Conservation (phyloP, 2,888 invertebrate species). For the Melipona bicolor region DNA sequence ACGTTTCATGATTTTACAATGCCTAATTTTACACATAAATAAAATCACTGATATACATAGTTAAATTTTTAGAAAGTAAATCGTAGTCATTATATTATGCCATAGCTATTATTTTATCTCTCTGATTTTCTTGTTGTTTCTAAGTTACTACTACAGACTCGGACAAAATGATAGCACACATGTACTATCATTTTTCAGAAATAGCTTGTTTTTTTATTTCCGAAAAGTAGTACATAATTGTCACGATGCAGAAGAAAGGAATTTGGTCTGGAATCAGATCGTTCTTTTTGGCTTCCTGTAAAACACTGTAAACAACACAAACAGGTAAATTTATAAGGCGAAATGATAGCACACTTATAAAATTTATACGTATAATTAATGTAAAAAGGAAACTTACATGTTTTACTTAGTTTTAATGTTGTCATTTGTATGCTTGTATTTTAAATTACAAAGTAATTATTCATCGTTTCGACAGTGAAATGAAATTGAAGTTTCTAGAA, state of each 20-base stretch:
- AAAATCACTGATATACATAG: background rate
- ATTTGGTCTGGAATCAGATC: no score
- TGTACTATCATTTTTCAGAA: no score
- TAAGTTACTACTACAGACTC: background rate
- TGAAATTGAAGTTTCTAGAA: constrained; percentile 86
- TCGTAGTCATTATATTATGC: background rate
- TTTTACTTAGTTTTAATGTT: background rate
- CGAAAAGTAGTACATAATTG: no score
- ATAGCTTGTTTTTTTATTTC: no score
- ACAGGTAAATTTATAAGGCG: no score
- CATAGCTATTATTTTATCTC: background rate
- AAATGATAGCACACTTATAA: no score
- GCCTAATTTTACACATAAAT: constrained; percentile 30
- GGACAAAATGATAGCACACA: no score
- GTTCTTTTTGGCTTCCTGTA: no score
- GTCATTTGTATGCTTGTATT: background rate
- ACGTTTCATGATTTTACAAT: constrained; percentile 24
- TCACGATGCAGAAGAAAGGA: no score
- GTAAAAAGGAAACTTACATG: no score
- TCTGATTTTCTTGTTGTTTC: background rate
- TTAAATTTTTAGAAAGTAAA: background rate
- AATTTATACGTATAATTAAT: no score
- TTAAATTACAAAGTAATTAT: background rate
- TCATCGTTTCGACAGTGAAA: constrained; percentile 79
- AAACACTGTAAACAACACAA: no score